Base-by-base conservation (phyloP, 2,888 invertebrate genomes). In the Ptilodon capucinus region DNA sequence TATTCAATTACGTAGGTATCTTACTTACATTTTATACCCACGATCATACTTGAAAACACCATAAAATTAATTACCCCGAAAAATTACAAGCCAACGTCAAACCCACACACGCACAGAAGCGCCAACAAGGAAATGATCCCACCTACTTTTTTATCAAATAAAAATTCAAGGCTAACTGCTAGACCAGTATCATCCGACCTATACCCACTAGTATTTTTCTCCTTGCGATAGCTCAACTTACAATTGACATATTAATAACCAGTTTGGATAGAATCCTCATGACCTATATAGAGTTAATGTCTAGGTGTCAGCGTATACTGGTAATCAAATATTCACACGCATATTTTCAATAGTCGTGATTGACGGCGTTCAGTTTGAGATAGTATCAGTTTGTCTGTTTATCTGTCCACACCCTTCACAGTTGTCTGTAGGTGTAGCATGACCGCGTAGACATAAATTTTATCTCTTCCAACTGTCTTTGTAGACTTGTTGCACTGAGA, bases 331-430 rank as follows among this genome's bases (percentile, higher is more conserved):
- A 64, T 73, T 69, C 70, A 64, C 74, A 65, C 68, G 68, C 51
- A 51, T 64, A 54, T 57, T 55, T 58, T 48, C 48, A 46, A 52
- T 50, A 59, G 48, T 76, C 74, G 73, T 81, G 79, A 79, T 79
- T 74, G 79, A 74, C 71, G 64, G 62, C 50, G 64, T 65, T 64
- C 57, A 64, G 54, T 57, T 56, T 60, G 48, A 68, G 81, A 81
- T 80, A 79, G 68, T 63, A 81, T 81, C 79, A 47, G 60, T 54
- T 48, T 60, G 54, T 66, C 54, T 59, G 66, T 67, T 56, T 57
- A 68, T 72, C 74, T 76, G 74, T 81, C 81, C 72, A 70, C 77
- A 81, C 77, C 76, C 70, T 76, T 74, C 74, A 73, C 64, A 56
- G 48, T 45, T 49, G 54, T 21, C 21, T 21, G 23, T n/a, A n/a